phyloP scores from a whole-genome alignment of 2,888 invertebrate genomes.

The Tubulanus polymorphus region DNA sequence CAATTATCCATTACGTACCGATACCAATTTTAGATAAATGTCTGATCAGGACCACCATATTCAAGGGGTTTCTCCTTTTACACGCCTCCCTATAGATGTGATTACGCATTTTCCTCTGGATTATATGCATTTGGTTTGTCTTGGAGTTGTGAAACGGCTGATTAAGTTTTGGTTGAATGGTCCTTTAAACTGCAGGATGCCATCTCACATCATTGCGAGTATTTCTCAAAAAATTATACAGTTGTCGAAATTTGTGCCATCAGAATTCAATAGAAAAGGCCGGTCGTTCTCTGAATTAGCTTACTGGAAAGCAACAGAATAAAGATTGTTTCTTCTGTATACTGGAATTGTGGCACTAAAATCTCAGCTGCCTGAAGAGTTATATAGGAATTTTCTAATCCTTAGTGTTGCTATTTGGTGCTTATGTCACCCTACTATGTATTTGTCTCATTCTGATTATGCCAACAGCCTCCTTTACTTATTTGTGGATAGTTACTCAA shows the following conservation, averaged over 20 bases:
- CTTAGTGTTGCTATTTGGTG: slow-evolving; percentile 17
- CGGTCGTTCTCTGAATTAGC: slow-evolving; percentile 27
- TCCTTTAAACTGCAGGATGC: slow-evolving; percentile 15
- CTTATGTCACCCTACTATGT: slow-evolving; percentile 3
- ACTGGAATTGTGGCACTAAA: slow-evolving; percentile 24
- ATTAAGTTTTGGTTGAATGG: slow-evolving; percentile 28
- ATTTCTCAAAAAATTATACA: slow-evolving; percentile 13
- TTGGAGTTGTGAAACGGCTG: slow-evolving; percentile 39
- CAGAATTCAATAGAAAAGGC: slow-evolving; percentile 33
- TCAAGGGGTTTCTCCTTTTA: slow-evolving; percentile 11
- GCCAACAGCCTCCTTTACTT: slow-evolving; percentile 13
- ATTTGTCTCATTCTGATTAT: slow-evolving; percentile 14
- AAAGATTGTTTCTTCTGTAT: slow-evolving; percentile 30
- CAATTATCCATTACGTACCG: too few relatives aligned
- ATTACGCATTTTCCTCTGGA: slow-evolving; percentile 18
- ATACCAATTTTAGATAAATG: too few relatives aligned
- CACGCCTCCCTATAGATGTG: slow-evolving; percentile 10
- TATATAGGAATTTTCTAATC: slow-evolving; percentile 18
- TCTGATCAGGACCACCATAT: too few relatives aligned
- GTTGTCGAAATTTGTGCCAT: slow-evolving; percentile 15
- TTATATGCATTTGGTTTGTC: slow-evolving; percentile 36
- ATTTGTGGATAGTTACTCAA: slow-evolving; percentile 13
- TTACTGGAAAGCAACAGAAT: slow-evolving; percentile 41
- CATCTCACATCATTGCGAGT: slow-evolving; percentile 1
- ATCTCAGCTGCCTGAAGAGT: slow-evolving; percentile 5